Conservation (phyloP, 2,888 invertebrate genomes). For the Papilio demoleus region DNA sequence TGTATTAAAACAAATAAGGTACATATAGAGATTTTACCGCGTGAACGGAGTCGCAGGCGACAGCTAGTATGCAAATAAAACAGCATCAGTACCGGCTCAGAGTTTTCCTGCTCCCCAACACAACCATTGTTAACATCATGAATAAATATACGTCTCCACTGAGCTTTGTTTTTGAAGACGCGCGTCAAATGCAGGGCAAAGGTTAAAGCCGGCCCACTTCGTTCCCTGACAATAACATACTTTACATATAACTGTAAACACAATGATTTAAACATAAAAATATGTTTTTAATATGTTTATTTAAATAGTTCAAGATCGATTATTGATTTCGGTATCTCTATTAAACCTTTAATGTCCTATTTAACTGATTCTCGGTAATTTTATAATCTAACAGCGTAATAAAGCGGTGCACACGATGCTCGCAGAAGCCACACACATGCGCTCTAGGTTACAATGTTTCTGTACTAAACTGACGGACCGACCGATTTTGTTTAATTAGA, state of each 20-base stretch:
- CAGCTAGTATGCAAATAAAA: conserved; percentile 30
- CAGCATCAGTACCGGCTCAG: neutral
- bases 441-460: conserved; percentile 14
- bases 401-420: conserved; percentile 4
- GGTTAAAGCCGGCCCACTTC: conserved; percentile 15
- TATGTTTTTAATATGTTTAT: too few relatives aligned
- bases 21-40: too few relatives aligned
- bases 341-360: neutral
- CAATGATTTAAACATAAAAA: neutral
- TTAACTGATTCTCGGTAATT: conserved; percentile 3
- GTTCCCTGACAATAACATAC: conserved; percentile 19
- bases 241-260: conserved; percentile 27
- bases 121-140: conserved; percentile 33
- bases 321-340: too few relatives aligned
- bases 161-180: conserved; percentile 19
- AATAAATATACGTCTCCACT: conserved; percentile 32
- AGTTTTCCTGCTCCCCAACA: conserved; percentile 8
- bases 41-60: too few relatives aligned
- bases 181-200: conserved; percentile 22
- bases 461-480: conserved; percentile 2
- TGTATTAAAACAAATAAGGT: too few relatives aligned
- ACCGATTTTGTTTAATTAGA: conserved; percentile 26
- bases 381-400: neutral
- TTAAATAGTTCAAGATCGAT: too few relatives aligned
- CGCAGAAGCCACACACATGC: neutral